phyloP scores from a whole-genome alignment of 2,113 vertebrate genomes.

The Syrmaticus mikado region DNA sequence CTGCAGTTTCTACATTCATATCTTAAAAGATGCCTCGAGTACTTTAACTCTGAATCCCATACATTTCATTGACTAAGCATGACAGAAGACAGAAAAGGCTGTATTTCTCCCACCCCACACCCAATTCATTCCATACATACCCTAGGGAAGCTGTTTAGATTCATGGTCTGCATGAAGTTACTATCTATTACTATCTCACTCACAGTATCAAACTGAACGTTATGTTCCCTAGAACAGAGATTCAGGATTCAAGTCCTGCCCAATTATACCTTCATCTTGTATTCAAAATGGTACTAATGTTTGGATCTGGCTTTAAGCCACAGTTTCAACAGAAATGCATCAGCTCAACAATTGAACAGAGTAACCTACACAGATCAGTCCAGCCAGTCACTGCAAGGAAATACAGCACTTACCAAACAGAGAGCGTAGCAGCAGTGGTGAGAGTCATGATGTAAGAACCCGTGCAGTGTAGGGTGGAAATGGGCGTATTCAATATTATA shows the following conservation, averaged over 20 bases:
- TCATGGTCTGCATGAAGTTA: background rate
- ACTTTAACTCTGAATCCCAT: background rate
- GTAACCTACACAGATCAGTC: background rate
- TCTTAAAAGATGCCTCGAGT: background rate
- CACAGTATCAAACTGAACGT: background rate
- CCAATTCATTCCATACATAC: background rate
- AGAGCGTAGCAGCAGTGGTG: slow-evolving; percentile 88
- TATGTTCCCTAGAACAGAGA: background rate
- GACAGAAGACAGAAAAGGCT: background rate
- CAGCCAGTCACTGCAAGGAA: background rate
- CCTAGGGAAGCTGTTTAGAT: background rate
- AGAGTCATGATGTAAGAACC: slow-evolving; percentile 93
- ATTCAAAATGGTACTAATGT: background rate
- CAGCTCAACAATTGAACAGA: background rate
- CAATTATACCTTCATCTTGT: background rate
- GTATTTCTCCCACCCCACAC: background rate
- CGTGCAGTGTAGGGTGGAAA: slow-evolving; percentile 92
- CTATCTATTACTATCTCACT: background rate
- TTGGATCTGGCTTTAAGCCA: background rate
- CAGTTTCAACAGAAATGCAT: background rate
- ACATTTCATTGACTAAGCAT: background rate
- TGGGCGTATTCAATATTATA: slow-evolving; percentile 88
- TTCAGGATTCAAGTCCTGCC: background rate
- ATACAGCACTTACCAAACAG: slow-evolving; percentile 86
- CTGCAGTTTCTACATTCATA: background rate